Percentiles rank a stretch among this genome's conserved stretches.
Evolutionary conservation across 2,888 invertebrate species (phyloP).

Genomic region (Catocala sponsa): DNA sequence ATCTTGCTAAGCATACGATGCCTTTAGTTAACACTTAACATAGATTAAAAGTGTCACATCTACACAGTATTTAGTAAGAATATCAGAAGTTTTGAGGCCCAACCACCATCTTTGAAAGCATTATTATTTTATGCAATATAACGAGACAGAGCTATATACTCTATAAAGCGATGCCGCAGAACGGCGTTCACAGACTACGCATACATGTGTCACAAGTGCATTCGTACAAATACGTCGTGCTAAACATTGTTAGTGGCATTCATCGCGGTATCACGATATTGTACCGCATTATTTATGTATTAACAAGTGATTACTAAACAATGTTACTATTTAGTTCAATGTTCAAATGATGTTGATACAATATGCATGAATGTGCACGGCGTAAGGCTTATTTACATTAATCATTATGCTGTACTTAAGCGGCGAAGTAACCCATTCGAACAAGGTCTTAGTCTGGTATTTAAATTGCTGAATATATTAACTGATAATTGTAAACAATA

Average conservation of each 20-base stretch:
- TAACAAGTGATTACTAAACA: conserved; percentile 6
- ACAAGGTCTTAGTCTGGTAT: conserved; percentile 6
- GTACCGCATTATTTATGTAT: conserved; percentile 5
- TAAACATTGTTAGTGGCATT: conserved; percentile 33
- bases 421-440: not conserved
- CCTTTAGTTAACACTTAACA: conserved; percentile 7
- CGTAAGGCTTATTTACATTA: conserved; percentile 3
- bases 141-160: too few species aligned
- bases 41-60: conserved; percentile 39
- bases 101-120: conserved; percentile 7
- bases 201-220: conserved; percentile 31
- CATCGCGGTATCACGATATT: conserved; percentile 5
- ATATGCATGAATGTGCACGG: conserved; percentile 1
- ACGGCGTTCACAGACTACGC: conserved; percentile 32
- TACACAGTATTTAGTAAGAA: conserved; percentile 36
- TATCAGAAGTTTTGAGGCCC: not conserved
- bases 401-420: not conserved
- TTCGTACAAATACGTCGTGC: conserved; percentile 8
- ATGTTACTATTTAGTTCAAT: conserved; percentile 11
- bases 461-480: not conserved
- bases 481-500: not conserved
- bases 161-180: not conserved
- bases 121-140: too few species aligned
- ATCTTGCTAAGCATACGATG: conserved; percentile 9
- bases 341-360: not conserved